These are phyloP conservation scores for Acanthornis magna DNA, from an alignment of 2,797 vertebrate species.

Conservation along the genomic window DNA sequence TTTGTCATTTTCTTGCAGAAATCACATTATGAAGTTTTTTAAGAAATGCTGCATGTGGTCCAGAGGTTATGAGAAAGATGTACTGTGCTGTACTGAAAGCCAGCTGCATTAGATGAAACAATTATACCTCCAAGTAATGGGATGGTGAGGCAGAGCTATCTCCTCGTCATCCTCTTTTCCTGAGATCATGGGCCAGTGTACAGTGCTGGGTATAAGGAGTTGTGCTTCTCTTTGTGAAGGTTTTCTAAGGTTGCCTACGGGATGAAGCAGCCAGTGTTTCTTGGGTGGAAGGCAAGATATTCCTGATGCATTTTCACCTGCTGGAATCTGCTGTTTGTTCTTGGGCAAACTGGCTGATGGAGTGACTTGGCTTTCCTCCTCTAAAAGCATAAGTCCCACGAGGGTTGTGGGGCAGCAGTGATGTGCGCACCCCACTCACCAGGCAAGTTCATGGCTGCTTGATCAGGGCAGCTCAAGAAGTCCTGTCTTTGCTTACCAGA, in stretches of 20 bases:
- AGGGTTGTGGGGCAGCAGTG: background rate
- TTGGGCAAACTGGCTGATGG: background rate
- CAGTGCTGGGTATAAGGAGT: background rate
- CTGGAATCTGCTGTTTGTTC: background rate
- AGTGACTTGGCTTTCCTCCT: background rate
- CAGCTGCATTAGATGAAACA: background rate
- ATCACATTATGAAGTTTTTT: constrained; percentile 42
- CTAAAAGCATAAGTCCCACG: background rate
- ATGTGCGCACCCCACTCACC: rapidly evolving
- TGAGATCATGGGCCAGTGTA: background rate
- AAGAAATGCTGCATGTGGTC: constrained; percentile 14
- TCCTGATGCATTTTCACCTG: background rate
- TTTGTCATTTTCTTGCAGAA: constrained; percentile 47
- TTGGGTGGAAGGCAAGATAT: background rate
- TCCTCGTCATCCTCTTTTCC: background rate
- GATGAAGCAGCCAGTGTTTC: background rate
- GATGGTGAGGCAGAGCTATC: background rate
- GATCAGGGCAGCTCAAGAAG: background rate
- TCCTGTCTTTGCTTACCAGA: rapidly evolving
- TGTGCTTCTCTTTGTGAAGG: background rate
- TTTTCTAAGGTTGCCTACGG: background rate
- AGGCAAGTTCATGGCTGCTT: background rate
- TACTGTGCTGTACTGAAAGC: background rate
- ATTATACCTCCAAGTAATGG: background rate
- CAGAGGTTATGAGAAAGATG: constrained; percentile 19